These are phyloP conservation scores for Crax fasciolata DNA, from an alignment of 2,797 vertebrate species.

Conservation along the genomic window DNA sequence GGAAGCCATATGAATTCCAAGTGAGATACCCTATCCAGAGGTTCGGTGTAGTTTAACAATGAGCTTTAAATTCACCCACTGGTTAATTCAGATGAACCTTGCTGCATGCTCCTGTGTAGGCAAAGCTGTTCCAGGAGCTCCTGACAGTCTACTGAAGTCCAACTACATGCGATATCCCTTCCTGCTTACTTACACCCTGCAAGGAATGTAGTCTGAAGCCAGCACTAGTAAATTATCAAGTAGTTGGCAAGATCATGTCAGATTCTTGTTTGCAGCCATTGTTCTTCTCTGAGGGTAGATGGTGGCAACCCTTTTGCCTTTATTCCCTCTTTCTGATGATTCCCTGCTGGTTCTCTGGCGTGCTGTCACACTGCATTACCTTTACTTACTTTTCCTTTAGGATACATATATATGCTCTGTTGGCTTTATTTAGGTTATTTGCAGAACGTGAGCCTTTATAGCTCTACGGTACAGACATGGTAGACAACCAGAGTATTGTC, in stretches of 20 bases:
- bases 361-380: neutral
- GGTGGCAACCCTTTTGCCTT: neutral
- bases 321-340: neutral
- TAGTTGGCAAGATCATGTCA: neutral
- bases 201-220: constrained; percentile 25
- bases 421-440: neutral
- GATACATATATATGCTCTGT: neutral
- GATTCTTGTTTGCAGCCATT: neutral
- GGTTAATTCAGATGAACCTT: neutral
- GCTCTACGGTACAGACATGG: neutral
- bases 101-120: neutral
- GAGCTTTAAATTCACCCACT: neutral
- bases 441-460: neutral
- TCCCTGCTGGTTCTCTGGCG: neutral
- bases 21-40: neutral
- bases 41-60: neutral
- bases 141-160: neutral
- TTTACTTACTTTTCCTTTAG: neutral
- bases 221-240: constrained; percentile 14
- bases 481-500: neutral
- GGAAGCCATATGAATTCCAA: neutral
- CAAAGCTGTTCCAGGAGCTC: neutral
- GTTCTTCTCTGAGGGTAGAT: constrained; percentile 3
- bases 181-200: neutral
- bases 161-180: neutral